Percentiles rank a stretch among this genome's conserved stretches.
Evolutionary conservation across 2,113 vertebrate genomes (phyloP).

Genomic region (Lagopus muta): DNA sequence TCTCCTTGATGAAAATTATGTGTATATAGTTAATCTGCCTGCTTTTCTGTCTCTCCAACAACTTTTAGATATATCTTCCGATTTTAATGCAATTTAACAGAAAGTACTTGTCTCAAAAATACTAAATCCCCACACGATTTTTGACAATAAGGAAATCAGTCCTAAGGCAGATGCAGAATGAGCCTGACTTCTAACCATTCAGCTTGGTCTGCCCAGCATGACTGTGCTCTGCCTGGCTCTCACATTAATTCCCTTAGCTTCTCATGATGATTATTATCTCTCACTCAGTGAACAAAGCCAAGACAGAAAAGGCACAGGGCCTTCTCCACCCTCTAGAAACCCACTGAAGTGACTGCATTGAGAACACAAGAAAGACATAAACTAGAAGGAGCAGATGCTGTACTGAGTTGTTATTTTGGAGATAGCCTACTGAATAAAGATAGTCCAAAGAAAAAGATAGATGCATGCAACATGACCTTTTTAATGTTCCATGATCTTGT

Average conservation of each 20-base stretch:
- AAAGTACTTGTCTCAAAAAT: not conserved
- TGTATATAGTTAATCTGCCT: not conserved
- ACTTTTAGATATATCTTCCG: not conserved
- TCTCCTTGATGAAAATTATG: not conserved
- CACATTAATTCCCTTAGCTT: not conserved
- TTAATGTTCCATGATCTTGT: not conserved
- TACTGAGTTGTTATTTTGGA: not conserved
- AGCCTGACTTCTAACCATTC: not conserved
- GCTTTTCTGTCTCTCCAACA: not conserved
- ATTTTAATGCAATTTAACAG: not conserved
- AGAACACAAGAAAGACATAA: not conserved
- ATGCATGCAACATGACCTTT: not conserved
- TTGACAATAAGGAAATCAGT: not conserved
- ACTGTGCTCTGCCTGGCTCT: not conserved
- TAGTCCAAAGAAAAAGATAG: not conserved
- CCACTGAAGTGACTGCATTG: not conserved
- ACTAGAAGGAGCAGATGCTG: not conserved
- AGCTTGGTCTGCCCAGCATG: not conserved
- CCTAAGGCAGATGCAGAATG: not conserved
- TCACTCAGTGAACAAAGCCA: not conserved
- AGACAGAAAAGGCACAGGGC: not conserved
- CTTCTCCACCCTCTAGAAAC: not conserved
- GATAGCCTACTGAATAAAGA: not conserved
- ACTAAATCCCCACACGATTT: not conserved
- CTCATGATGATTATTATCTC: not conserved